Base-by-base conservation (phyloP, 2,113 vertebrate genomes). In the Neopipo cinnamomea region DNA sequence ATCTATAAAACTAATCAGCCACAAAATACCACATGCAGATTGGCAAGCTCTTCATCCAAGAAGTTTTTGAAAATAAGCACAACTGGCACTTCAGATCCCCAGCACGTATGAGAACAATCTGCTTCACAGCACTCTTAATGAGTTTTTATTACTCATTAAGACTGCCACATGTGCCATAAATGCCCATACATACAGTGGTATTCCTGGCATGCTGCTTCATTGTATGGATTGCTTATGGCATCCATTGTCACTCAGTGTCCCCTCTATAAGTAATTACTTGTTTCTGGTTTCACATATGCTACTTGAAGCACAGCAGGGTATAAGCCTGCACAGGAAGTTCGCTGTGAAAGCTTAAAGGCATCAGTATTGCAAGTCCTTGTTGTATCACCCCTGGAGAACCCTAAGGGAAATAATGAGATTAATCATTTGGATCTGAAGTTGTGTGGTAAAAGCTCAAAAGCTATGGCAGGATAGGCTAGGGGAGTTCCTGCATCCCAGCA, bases 1-100 rank as follows among this genome's bases (percentile, higher is more conserved):
- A 28, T 37, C 88, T 72, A 83, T 96, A 85, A 97, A 94, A 90
- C 73, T 88, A 88, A 90, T 93, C 78, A 90, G 49, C 62, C 81
- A 65, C 62, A 53, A 82, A 95, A 91, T 33, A 58, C 82, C 28
- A 25, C 85, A 83, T 79, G 74, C 67, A 61, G 74, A 70, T 49
- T 68, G 28, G 33, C 71, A 93, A 85, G 24, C 15, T 88, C 58
- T 88, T 91, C 41, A 49, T 55, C 58, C 66, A 79, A 61, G 62
- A 88, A 89, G 53, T 82, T 88, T 85, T 37, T 77, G 44, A 63
- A 82, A 91, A 85, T 47, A 61, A 94, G 71, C 62, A 76, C 74
- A 90, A 90, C 66, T 72, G 58, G 44, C 41, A 27, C 42, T 93
- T 93, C 35, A 78, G 65, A 35, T 63, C 47, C 30, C 27, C 56